A percentile compares a stretch with the other conserved stretches of the same genome.
These are phyloP conservation scores for Tyto alba DNA, from an alignment of 2,113 vertebrate genomes.

Conservation along the genomic window DNA sequence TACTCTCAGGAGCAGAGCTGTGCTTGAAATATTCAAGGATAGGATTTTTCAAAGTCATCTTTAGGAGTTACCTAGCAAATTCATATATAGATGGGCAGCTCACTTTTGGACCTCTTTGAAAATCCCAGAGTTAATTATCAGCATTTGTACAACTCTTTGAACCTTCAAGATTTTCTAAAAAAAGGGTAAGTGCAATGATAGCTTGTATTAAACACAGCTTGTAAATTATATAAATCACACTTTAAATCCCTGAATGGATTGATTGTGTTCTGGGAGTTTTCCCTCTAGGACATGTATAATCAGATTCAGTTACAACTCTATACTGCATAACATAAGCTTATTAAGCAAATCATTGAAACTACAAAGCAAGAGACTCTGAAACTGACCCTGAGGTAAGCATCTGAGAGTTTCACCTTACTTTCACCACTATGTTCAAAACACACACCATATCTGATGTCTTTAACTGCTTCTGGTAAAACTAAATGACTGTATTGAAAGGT, in stretches of 20 bases:
- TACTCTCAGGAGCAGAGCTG: neutral
- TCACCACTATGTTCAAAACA: neutral
- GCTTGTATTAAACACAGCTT: slow-evolving; percentile 7
- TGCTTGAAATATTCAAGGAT: neutral
- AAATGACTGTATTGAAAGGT: neutral
- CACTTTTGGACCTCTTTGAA: slow-evolving; percentile 16
- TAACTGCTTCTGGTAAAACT: neutral
- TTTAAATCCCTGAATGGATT: neutral
- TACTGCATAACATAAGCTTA: neutral
- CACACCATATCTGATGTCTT: neutral
- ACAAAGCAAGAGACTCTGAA: neutral
- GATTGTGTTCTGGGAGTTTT: neutral
- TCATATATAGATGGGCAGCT: neutral
- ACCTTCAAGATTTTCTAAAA: neutral
- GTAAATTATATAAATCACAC: slow-evolving; percentile 24
- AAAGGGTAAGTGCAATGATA: neutral
- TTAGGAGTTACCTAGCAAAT: neutral
- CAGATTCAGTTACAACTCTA: neutral
- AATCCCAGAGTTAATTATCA: slow-evolving; percentile 29
- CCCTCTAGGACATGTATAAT: neutral
- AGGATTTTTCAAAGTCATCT: neutral
- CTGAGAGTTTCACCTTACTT: neutral
- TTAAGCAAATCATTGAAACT: neutral
- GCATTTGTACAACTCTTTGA: slow-evolving; percentile 14
- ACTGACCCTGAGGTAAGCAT: neutral